phyloP scores from a whole-genome alignment of 2,797 vertebrate species.

The Lacerta viridis region DNA sequence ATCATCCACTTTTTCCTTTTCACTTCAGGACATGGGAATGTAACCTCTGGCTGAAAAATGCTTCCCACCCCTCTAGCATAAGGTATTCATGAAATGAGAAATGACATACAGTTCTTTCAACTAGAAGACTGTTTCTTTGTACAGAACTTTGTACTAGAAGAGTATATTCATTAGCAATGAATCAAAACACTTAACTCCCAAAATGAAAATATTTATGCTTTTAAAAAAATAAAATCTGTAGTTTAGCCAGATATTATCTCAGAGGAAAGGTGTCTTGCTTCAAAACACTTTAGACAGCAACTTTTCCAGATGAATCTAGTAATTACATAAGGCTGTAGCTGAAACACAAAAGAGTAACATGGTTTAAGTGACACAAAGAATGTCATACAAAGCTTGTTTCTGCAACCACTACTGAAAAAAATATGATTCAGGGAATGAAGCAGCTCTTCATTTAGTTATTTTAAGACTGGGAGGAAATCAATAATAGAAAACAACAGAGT shows the following conservation, averaged over 20 bases:
- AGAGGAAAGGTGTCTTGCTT: not conserved
- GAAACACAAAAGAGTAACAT: not conserved
- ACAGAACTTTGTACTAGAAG: not conserved
- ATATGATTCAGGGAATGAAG: constrained; percentile 7
- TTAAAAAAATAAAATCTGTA: not conserved
- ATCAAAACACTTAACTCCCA: not conserved
- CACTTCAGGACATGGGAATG: too few species aligned
- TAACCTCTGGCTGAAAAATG: too few species aligned
- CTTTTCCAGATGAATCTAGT: constrained; percentile 8
- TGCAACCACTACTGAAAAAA: not conserved
- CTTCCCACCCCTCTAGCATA: too few species aligned
- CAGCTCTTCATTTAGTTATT: not conserved
- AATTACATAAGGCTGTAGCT: not conserved
- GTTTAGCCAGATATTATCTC: not conserved
- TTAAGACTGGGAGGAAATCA: not conserved
- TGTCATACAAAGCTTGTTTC: not conserved
- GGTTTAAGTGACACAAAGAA: not conserved
- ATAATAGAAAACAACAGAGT: not conserved
- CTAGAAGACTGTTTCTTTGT: not conserved
- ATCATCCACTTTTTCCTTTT: too few species aligned
- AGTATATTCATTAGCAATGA: not conserved
- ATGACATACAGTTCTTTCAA: not conserved
- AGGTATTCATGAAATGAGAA: not conserved
- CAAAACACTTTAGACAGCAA: not conserved
- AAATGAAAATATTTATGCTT: not conserved